A percentile compares a stretch with the other conserved stretches of the same genome.
phyloP scores from a whole-genome alignment of 2,888 invertebrate species.

The Agrotis exclamationis region DNA sequence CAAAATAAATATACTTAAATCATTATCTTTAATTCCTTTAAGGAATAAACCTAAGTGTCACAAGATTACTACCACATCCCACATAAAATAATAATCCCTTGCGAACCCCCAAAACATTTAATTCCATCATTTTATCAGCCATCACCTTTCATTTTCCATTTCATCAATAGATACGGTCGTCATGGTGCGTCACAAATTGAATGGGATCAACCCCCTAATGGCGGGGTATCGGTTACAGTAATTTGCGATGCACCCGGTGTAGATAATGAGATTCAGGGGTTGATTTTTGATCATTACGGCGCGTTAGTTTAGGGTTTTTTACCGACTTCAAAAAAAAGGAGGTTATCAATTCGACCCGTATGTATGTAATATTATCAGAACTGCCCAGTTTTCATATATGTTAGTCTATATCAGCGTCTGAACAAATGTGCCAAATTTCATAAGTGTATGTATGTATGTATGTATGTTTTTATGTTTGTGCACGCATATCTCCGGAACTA shows the following conservation, averaged over 20 bases:
- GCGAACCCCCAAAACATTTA: slow-evolving; percentile 10
- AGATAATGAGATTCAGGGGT: slow-evolving; percentile 59
- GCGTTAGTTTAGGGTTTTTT: slow-evolving; percentile 15
- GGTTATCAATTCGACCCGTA: no score
- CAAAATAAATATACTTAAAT: no score
- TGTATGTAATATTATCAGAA: no score
- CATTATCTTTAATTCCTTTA: no score
- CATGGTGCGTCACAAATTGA: slow-evolving; percentile 55
- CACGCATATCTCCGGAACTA: no score
- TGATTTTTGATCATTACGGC: slow-evolving; percentile 36
- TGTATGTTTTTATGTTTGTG: no score
- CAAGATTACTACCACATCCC: background rate
- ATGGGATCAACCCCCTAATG: slow-evolving; percentile 61
- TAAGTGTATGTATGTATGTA: no score
- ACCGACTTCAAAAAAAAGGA: no score
- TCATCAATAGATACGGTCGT: slow-evolving; percentile 49
- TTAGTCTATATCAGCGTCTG: no score
- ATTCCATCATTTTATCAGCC: slow-evolving; percentile 38
- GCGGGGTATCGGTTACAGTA: slow-evolving; percentile 67
- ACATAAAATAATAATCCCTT: slow-evolving; percentile 5
- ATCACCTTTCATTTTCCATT: slow-evolving; percentile 53
- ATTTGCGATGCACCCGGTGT: slow-evolving; percentile 59
- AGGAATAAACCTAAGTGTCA: background rate
- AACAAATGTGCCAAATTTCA: no score
- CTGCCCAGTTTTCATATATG: no score